Percentiles rank a stretch among this genome's conserved stretches.
Evolutionary conservation across 1,140 invertebrate species (phyloP).

Genomic region (Zaprionus tsacasi): DNA sequence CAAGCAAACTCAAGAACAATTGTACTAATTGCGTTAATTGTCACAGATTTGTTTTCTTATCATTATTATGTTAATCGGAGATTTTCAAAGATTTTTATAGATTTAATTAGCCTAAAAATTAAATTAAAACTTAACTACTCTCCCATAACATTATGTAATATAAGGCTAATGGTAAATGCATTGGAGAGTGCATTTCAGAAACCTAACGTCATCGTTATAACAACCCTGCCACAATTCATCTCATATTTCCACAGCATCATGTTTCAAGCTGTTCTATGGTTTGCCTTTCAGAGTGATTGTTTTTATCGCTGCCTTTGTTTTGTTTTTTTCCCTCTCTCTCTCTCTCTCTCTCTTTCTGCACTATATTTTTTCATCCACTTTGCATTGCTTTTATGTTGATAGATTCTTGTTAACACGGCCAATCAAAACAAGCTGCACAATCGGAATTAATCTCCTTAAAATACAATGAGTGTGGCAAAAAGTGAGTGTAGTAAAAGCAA

Average conservation of each 20-base stretch:
- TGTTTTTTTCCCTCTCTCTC: neutral
- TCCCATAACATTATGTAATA: no score
- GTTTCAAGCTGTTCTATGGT: neutral
- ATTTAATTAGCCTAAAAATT: no score
- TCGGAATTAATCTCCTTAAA: neutral
- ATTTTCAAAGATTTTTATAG: no score
- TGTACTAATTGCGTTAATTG: neutral
- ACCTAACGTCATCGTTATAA: no score
- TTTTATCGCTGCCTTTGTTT: neutral
- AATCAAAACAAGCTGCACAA: neutral
- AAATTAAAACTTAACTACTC: no score
- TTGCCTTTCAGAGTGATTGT: neutral
- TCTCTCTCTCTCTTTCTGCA: neutral
- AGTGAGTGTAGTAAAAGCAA: neutral
- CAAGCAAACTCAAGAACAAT: neutral
- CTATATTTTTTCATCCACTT: neutral
- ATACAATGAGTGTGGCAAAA: neutral
- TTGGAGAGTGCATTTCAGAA: no score
- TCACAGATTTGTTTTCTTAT: neutral
- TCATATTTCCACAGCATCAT: neutral
- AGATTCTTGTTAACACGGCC: neutral
- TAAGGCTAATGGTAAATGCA: no score
- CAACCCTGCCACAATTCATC: neutral
- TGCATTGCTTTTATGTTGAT: neutral
- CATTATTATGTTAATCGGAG: neutral